A percentile compares a stretch with the other conserved stretches of the same genome.
These are phyloP conservation scores for Cephus nigrinus DNA, from an alignment of 2,888 invertebrate species.

Conservation along the genomic window DNA sequence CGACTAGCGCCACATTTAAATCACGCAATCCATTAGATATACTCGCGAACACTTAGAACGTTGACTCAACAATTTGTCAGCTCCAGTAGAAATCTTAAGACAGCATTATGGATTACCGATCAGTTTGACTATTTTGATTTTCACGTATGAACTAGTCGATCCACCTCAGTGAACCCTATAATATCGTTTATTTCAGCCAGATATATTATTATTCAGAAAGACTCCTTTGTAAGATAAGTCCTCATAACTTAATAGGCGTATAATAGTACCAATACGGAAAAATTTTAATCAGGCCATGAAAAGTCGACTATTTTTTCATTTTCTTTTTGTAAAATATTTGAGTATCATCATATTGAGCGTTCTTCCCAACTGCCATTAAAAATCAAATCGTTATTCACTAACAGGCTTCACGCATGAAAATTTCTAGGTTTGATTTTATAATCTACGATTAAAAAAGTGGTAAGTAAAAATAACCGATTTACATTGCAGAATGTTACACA, in stretches of 20 bases:
- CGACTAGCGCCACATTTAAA: not conserved
- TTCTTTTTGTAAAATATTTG: not conserved
- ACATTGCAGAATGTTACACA: slow-evolving; percentile 34
- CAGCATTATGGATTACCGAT: not conserved
- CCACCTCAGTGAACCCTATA: not conserved
- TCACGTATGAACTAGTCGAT: not conserved
- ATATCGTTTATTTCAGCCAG: not conserved
- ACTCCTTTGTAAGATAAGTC: not conserved
- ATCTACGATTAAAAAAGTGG: not conserved
- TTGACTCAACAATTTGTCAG: not conserved
- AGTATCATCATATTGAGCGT: not conserved
- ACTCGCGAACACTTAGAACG: not conserved
- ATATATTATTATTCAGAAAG: not conserved
- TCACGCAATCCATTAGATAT: not conserved
- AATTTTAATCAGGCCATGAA: not conserved
- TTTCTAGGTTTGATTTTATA: not conserved
- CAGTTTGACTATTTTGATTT: not conserved
- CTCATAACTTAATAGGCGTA: not conserved
- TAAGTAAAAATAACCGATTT: not conserved
- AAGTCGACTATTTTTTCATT: not conserved
- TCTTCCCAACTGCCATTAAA: not conserved
- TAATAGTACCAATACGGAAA: not conserved
- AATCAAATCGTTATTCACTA: not conserved
- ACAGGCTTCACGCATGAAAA: not conserved
- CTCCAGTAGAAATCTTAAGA: not conserved